phyloP scores from a whole-genome alignment of 2,888 invertebrate genomes.

The Sinopyrophorus schimmeli region DNA sequence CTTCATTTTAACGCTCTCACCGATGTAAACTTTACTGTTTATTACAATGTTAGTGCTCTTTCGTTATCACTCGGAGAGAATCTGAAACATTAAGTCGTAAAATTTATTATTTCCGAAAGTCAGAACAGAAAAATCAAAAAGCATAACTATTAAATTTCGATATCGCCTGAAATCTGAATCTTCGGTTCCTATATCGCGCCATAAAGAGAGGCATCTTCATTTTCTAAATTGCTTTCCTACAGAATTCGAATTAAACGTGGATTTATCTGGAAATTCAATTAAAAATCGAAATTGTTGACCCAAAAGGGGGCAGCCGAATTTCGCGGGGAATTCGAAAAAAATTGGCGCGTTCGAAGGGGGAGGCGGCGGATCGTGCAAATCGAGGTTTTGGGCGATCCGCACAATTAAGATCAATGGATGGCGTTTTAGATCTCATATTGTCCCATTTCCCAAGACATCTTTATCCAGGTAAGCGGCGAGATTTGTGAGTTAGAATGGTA shows the following conservation, averaged over 20 bases:
- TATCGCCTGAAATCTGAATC: constrained; percentile 27
- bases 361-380: too few species aligned
- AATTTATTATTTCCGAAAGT: constrained; percentile 27
- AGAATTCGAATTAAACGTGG: constrained; percentile 5
- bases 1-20: too few species aligned
- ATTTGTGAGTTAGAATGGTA: constrained; percentile 28
- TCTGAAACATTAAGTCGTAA: constrained; percentile 14
- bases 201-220: constrained; percentile 24
- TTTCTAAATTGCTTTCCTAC: constrained; percentile 11
- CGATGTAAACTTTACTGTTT: too few species aligned
- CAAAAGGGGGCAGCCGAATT: too few species aligned
- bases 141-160: constrained; percentile 27
- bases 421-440: constrained; percentile 22
- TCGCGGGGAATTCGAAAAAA: too few species aligned
- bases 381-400: too few species aligned
- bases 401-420: too few species aligned
- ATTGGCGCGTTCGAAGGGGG: too few species aligned
- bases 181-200: constrained; percentile 22
- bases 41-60: too few species aligned
- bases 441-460: constrained; percentile 34
- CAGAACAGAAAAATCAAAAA: constrained; percentile 24
- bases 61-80: too few species aligned
- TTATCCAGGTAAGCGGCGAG: constrained; percentile 33
- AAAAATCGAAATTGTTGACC: too few species aligned
- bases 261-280: too few species aligned